Evolutionary conservation across 2,113 vertebrate genomes (phyloP), one percentile per base, ranked within the genome.

Genomic region (Connochaetes taurinus): DNA sequence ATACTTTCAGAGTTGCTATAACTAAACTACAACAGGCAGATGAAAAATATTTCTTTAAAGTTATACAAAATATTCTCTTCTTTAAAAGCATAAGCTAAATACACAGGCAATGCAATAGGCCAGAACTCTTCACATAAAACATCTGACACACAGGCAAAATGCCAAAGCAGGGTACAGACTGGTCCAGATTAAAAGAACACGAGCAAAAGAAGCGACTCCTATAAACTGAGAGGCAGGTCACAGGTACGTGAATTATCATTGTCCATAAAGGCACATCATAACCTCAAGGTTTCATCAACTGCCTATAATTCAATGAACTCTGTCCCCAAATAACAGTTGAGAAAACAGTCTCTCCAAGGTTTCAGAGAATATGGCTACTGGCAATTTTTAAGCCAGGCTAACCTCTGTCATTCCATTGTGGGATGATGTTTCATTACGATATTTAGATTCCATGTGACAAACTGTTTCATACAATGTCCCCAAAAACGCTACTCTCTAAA

Each of bases 391-490:
- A 97, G 90, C 81, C 71, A 89, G 43, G 87, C 92, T 90, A 86
- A 97, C 43, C 97, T 82, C 2, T 11, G 82, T 96, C 96, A 55
- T 97, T 98, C 97, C 60, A 93, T 57, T 98, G 95, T 97, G 95
- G 94, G 74, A 67, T 96, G 58, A 91, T 86, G 58, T 57, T 87
- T 97, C 91, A 88, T 97, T 96, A 62, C 4, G 90, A 57, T 87
- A 98, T 67, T 97, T 98, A 93, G 91, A 98, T 98, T 98, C 96
- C 55, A 60, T 83, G 85, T 64, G 90, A 88, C 50, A 55, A 90
- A 97, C 84, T 90, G 91, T 89, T 91, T 98, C 98, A 92, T 87
- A 92, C 97, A 97, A 97, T 97, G 97, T 97, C 96, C 98, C 94
- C 96, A 43, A 60, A 96, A 98, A 36, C 95, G 55, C 97, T 98